Base-by-base conservation (phyloP, 2,797 vertebrate species). In the Chrysocyon brachyurus region DNA sequence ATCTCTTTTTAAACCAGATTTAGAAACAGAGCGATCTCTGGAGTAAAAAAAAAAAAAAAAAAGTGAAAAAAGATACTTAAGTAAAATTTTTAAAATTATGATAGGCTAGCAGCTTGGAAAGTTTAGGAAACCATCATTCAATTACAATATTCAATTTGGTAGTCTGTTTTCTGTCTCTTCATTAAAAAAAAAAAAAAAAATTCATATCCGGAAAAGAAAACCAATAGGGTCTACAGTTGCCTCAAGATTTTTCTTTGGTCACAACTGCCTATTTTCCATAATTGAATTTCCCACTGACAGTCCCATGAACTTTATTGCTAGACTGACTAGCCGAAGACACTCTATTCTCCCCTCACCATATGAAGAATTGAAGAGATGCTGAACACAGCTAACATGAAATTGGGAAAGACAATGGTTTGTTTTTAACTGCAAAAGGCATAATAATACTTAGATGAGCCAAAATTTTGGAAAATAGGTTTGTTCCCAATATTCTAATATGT, bases 361-460 rank as follows among this genome's bases (percentile, higher is more conserved):
- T 49, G 52, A 97, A 90, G 64, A 96, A 91, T 82, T 26, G 85
- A 92, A 97, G 73, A 63, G 73, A 88, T 70, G 19, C 72, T 92
- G 40, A 91, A 78, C 17, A 96, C 56, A 93, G 95, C 63, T 90
- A 79, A 91, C 63, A 83, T 84, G 52, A 85, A 95, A 94, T 61
- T 89, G 88, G 59, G 73, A 91, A 96, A 94, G 54, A 92, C 91
- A 96, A 90, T 93, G 63, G 70, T 87, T 97, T 97, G 77, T 73
- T 95, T 96, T 97, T 91, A 96, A 96, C 93, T 95, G 87, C 81
- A 94, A 64, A 79, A 87, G 56, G 49, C 81, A 96, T 91, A 97
- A 96, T 93, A 90, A 70, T 88, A 94, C 46, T 85, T 72, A 81
- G 3, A 14, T 52, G 56, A 87, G 79, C 83, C 91, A 98, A 94